phyloP scores from a whole-genome alignment of 2,113 vertebrate genomes.

The Aleadryas rufinucha region DNA sequence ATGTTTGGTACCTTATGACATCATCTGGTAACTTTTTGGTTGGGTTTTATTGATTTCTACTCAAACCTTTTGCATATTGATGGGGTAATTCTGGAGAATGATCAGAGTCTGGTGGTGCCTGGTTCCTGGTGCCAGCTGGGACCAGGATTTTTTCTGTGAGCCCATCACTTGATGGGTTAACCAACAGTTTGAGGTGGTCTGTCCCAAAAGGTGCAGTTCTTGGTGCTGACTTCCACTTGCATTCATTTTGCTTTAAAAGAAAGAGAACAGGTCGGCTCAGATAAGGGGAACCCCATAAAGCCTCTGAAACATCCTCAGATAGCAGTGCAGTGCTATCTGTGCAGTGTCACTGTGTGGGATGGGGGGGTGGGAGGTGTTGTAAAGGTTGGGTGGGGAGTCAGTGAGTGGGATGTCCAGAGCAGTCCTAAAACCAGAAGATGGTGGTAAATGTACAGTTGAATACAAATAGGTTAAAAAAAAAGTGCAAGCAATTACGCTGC shows the following conservation, averaged over 20 bases:
- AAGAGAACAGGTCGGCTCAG: background rate
- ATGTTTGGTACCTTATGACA: background rate
- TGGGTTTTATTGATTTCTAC: background rate
- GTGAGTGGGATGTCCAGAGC: background rate
- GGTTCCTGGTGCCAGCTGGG: background rate
- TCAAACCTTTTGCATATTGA: background rate
- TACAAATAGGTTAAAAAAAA: background rate
- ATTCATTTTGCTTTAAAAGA: background rate
- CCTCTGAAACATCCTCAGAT: background rate
- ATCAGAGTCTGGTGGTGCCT: background rate
- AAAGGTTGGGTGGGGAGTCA: background rate
- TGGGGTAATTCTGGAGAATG: background rate
- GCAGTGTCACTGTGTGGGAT: rapidly evolving
- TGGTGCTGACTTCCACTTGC: background rate
- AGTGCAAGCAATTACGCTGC: background rate
- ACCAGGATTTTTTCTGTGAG: background rate
- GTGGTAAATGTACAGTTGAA: background rate
- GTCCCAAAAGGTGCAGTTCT: background rate
- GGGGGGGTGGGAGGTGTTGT: background rate
- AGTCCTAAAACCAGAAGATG: background rate
- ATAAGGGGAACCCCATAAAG: background rate
- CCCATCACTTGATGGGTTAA: background rate
- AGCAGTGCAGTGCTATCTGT: no score
- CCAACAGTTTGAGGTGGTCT: background rate
- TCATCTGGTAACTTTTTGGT: background rate